Conservation (phyloP, 2,113 vertebrate genomes). For the Atlantisia rogersi region DNA sequence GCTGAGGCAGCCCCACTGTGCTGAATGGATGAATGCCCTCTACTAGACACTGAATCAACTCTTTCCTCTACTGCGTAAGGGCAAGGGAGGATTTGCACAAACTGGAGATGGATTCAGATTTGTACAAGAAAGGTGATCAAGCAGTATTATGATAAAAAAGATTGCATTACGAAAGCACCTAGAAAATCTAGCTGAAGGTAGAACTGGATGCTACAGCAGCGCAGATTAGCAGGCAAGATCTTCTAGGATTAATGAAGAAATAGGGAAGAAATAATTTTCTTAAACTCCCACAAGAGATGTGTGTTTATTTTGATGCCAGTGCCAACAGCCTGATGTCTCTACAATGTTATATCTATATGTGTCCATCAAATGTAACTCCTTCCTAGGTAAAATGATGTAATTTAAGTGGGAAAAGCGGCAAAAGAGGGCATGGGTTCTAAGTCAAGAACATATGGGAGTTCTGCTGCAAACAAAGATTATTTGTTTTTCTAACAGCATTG, state of each 20-base stretch:
- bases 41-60: background rate
- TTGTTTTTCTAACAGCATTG: background rate
- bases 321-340: background rate
- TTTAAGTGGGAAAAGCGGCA: background rate
- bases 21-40: background rate
- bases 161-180: background rate
- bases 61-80: background rate
- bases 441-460: background rate
- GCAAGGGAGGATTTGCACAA: background rate
- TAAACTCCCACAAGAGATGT: background rate
- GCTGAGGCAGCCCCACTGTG: background rate
- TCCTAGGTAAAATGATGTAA: background rate
- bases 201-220: background rate
- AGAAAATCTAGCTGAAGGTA: background rate
- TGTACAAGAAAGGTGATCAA: background rate
- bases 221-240: background rate
- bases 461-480: background rate
- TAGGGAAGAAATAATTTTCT: background rate
- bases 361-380: background rate
- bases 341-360: background rate
- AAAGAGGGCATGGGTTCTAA: background rate
- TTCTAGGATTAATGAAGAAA: background rate
- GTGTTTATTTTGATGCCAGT: background rate
- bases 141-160: background rate
- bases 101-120: background rate